phyloP scores from a whole-genome alignment of 1,140 invertebrate species.

The Caenorhabditis brenneri region DNA sequence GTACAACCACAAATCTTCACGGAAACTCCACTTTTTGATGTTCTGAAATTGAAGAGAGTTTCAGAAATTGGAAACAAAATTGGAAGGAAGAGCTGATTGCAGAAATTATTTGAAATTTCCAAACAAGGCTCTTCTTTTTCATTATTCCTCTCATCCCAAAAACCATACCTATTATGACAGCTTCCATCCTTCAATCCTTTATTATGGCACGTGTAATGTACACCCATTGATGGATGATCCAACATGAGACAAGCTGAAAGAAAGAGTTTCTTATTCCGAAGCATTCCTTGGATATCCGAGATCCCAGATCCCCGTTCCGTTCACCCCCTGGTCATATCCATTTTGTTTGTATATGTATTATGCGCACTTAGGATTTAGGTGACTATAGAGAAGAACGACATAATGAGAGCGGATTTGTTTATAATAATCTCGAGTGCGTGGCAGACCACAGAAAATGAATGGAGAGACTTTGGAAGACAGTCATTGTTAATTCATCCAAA shows the following conservation, averaged over 20 bases:
- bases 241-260: constrained; percentile 53
- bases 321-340: neutral
- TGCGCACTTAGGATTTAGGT: constrained; percentile 26
- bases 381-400: neutral
- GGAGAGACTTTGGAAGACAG: neutral
- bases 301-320: neutral
- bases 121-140: too few species aligned
- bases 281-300: neutral
- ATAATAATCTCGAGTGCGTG: constrained; percentile 41
- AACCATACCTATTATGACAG: constrained; percentile 22
- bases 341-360: constrained; percentile 28
- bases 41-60: constrained; percentile 11
- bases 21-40: constrained; percentile 34
- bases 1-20: constrained; percentile 47
- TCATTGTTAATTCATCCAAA: constrained; percentile 23
- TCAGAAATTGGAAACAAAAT: too few species aligned
- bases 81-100: too few species aligned
- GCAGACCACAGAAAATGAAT: neutral
- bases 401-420: constrained; percentile 3
- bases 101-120: neutral
- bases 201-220: constrained; percentile 52
- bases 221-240: constrained; percentile 47
- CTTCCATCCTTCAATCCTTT: constrained; percentile 35
- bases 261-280: neutral
- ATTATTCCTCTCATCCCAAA: too few species aligned